A percentile compares a stretch with the other conserved stretches of the same genome.
Evolutionary conservation across 2,888 invertebrate species (phyloP).

Genomic region (Lydus trimaculatus): DNA sequence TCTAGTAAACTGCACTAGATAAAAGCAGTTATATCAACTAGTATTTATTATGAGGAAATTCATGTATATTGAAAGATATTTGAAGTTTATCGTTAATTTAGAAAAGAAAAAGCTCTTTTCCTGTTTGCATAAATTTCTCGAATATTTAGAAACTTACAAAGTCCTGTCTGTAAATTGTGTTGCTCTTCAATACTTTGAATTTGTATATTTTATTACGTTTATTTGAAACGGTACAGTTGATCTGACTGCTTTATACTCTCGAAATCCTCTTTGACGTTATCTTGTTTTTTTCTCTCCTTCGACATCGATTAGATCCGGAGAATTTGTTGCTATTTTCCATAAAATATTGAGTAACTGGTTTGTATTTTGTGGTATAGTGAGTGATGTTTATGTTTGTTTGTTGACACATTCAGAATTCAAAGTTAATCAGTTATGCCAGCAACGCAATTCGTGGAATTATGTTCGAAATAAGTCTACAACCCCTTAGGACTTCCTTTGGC

Average conservation of each 20-base stretch:
- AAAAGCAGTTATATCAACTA: not conserved
- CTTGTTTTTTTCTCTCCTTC: not conserved
- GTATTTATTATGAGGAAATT: too few species aligned
- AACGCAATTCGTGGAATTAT: not conserved
- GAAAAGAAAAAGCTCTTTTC: not conserved
- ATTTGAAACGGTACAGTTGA: not conserved
- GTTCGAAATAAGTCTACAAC: not conserved
- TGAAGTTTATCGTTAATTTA: not conserved
- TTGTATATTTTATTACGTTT: not conserved
- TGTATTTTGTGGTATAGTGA: not conserved
- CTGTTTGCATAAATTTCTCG: not conserved
- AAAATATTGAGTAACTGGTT: not conserved
- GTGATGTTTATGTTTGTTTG: not conserved
- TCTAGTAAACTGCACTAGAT: not conserved
- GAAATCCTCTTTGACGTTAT: not conserved
- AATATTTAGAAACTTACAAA: too few species aligned
- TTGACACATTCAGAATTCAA: not conserved
- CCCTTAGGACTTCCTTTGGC: not conserved
- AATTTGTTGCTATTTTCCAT: not conserved
- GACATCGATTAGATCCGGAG: not conserved
- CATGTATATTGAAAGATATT: not conserved
- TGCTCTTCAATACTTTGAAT: not conserved
- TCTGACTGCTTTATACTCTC: not conserved
- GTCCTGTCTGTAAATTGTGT: too few species aligned
- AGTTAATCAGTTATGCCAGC: not conserved